These are phyloP conservation scores for Phymatocera aterrima DNA, from an alignment of 2,888 invertebrate species.

Conservation along the genomic window DNA sequence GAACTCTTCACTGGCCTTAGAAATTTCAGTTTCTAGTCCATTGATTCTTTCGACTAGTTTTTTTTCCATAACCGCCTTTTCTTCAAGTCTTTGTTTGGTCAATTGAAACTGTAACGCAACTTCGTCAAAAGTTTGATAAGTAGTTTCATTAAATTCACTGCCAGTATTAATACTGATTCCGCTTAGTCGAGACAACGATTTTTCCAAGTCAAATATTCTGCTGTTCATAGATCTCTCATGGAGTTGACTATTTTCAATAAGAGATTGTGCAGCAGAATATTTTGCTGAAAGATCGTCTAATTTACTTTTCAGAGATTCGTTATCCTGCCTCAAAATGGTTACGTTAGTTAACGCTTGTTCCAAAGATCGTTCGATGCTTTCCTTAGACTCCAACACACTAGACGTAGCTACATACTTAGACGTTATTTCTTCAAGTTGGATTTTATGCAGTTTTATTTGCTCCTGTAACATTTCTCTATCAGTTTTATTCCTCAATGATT, in stretches of 20 bases:
- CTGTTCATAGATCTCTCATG: slow-evolving; percentile 63
- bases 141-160: slow-evolving; percentile 67
- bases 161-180: slow-evolving; percentile 62
- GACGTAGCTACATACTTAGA: slow-evolving; percentile 66
- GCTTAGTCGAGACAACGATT: slow-evolving; percentile 65
- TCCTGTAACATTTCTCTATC: slow-evolving; percentile 65
- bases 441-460: slow-evolving; percentile 66
- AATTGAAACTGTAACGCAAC: slow-evolving; percentile 64
- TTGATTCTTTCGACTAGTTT: slow-evolving; percentile 76
- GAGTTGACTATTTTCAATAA: slow-evolving; percentile 64
- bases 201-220: slow-evolving; percentile 63
- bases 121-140: slow-evolving; percentile 69
- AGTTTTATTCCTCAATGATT: slow-evolving; percentile 59
- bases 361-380: slow-evolving; percentile 70
- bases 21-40: slow-evolving; percentile 75
- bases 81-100: slow-evolving; percentile 65
- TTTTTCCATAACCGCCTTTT: slow-evolving; percentile 74
- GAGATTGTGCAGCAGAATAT: slow-evolving; percentile 64
- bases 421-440: slow-evolving; percentile 69
- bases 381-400: slow-evolving; percentile 69
- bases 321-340: slow-evolving; percentile 63
- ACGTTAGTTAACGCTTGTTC: slow-evolving; percentile 67
- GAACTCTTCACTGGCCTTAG: slow-evolving; percentile 50
- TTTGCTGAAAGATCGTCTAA: slow-evolving; percentile 66
- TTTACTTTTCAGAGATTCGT: slow-evolving; percentile 59